Evolutionary conservation across 1,140 invertebrate genomes (phyloP).

Genomic region (Cecropterus lyciades): DNA sequence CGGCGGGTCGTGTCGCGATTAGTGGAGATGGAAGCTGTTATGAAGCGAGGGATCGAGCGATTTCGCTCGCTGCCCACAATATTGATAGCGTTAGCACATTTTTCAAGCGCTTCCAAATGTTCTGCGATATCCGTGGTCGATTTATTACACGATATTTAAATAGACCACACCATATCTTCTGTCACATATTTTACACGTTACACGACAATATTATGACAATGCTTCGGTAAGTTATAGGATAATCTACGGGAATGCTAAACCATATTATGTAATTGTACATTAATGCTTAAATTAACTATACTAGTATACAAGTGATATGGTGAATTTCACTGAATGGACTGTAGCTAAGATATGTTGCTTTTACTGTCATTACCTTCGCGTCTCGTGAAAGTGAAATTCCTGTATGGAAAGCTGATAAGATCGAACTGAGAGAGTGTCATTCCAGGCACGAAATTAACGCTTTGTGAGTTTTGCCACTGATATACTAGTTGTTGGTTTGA

Average conservation of each 20-base stretch:
- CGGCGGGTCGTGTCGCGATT: slow-evolving; percentile 51
- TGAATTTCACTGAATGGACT: no score
- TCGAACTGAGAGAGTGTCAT: slow-evolving; percentile 97
- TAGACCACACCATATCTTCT: background rate
- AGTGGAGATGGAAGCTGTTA: slow-evolving; percentile 57
- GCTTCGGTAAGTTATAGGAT: no score
- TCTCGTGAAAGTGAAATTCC: slow-evolving; percentile 91
- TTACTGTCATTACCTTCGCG: slow-evolving; percentile 86
- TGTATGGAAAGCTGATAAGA: slow-evolving; percentile 93
- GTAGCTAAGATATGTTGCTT: background rate
- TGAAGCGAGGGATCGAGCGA: slow-evolving; percentile 46
- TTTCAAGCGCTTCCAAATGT: slow-evolving; percentile 17
- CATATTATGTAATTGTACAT: no score
- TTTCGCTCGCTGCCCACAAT: slow-evolving; percentile 48
- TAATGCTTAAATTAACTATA: no score
- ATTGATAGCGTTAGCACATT: slow-evolving; percentile 45
- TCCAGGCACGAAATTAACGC: slow-evolving; percentile 94
- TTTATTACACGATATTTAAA: slow-evolving; percentile 19
- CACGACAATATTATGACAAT: background rate
- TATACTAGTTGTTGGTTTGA: slow-evolving; percentile 95
- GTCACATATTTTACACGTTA: background rate
- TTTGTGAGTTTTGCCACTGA: slow-evolving; percentile 93
- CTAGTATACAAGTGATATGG: no score
- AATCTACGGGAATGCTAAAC: no score
- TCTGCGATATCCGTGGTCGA: slow-evolving; percentile 12